A percentile compares a stretch with the other conserved stretches of the same genome.
phyloP scores from a whole-genome alignment of 1,140 invertebrate species.

The Caerostris extrusa region DNA sequence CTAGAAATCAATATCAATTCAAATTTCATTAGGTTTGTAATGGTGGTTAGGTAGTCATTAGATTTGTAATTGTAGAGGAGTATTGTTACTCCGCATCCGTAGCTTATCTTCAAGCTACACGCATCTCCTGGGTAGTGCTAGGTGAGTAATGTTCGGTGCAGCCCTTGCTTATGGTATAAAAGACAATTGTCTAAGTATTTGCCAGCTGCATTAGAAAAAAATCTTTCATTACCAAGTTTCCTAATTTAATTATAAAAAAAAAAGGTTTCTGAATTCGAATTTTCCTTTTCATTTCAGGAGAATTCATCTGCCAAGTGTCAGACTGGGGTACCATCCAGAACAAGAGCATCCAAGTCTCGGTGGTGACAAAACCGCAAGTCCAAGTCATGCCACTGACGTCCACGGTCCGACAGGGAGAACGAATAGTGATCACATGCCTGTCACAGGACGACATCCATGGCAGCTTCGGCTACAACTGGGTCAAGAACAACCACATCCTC shows the following conservation, averaged over 20 bases:
- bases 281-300: slow-evolving; percentile 58
- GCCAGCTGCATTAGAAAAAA: background rate
- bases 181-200: too few species aligned
- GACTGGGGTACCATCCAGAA: slow-evolving; percentile 77
- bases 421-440: slow-evolving; percentile 77
- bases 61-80: too few species aligned
- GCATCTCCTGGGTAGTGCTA: background rate
- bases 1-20: too few species aligned
- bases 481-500: slow-evolving; percentile 78
- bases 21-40: too few species aligned
- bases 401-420: slow-evolving; percentile 73
- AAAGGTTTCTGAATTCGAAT: background rate
- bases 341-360: slow-evolving; percentile 45
- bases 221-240: background rate
- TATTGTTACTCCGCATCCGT: too few species aligned
- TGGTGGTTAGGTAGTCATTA: too few species aligned
- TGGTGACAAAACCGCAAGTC: slow-evolving; percentile 64
- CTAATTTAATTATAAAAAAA: background rate
- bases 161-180: too few species aligned
- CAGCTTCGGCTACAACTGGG: slow-evolving; percentile 78
- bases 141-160: background rate
- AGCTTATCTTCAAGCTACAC: background rate
- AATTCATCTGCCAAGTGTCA: slow-evolving; percentile 78
- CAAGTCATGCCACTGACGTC: slow-evolving; percentile 70
- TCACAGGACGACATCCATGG: slow-evolving; percentile 66